Evolutionary conservation across 2,113 vertebrate genomes (phyloP).

Genomic region (Chrysochloris asiatica): DNA sequence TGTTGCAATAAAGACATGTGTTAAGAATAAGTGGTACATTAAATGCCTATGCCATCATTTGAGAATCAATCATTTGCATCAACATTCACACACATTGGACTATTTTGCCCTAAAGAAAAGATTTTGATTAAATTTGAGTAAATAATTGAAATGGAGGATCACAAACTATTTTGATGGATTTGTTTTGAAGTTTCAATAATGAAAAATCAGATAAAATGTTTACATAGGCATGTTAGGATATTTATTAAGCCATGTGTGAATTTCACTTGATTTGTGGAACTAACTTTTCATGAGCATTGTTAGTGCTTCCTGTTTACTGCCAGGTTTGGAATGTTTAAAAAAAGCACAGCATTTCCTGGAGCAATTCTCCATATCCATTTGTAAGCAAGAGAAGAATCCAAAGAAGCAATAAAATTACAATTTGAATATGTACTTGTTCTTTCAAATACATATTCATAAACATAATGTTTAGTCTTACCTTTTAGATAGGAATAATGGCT

Average conservation of each 20-base stretch:
- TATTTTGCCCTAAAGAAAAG: conserved; percentile 63
- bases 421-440: conserved; percentile 4
- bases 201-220: conserved; percentile 53
- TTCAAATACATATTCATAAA: neutral
- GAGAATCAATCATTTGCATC: neutral
- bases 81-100: neutral
- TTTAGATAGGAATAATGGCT: neutral
- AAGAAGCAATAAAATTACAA: neutral
- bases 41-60: neutral
- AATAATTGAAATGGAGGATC: conserved; percentile 57
- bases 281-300: conserved; percentile 45
- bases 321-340: neutral
- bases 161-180: conserved; percentile 11
- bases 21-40: neutral
- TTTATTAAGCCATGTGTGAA: conserved; percentile 55
- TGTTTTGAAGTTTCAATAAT: conserved; percentile 30
- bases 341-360: conserved; percentile 47
- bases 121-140: conserved; percentile 45
- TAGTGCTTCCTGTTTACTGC: conserved; percentile 51
- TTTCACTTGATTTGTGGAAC: conserved; percentile 52
- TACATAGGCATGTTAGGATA: conserved; percentile 30
- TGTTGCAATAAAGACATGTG: conserved; percentile 61
- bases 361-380: conserved; percentile 29
- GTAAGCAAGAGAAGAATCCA: neutral
- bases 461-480: no score